Evolutionary conservation across 2,113 vertebrate species (phyloP), one percentile per base, ranked within the genome.

Genomic region (Oryzias celebensis): DNA sequence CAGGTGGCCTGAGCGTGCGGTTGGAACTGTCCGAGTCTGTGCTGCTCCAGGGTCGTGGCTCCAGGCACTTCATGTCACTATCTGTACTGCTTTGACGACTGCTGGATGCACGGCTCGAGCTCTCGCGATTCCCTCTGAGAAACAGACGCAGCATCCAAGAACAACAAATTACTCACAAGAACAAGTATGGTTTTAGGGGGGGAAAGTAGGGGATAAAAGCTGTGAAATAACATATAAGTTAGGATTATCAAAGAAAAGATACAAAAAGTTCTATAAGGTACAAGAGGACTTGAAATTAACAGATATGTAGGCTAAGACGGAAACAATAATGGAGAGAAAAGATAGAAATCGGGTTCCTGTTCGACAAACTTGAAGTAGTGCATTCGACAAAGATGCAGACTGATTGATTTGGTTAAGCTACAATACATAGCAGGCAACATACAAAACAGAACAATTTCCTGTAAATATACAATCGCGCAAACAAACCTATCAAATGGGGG

Each of bases 71-170:
- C 80, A 98, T 91, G 65, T 99, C 97, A 1, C 94, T 96, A 90
- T 99, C 97, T 1, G 96, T 98, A 92, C 97, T 99, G 94, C 96
- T 99, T 88, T 99, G 97, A 44, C 95, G 94, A 89, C 97, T 99
- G 90, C 96, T 93, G 0, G 95, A 95, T 31, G 95, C 92, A 31
- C 96, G 89, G 78, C 92, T 95, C 77, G 95, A 93, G 77, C 94
- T 90, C 3, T 99, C 97, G 26, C 96, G 90, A 87, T 91, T 94
- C 28, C 94, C 94, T 92, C 97, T 99, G 92, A 61, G 69, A 77
- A 59, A 62, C 42, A 31, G 15, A 73, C 36, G 36, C 31, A 62
- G 50, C 7, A 0, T 42, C 14, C 31, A 26, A 49, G 22, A 46
- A 52, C 24, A 52, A 42, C 8, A 59, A 42, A 44, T 59, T 49